Conservation (phyloP, 2,797 vertebrate species). For the Rachycentron canadum region DNA sequence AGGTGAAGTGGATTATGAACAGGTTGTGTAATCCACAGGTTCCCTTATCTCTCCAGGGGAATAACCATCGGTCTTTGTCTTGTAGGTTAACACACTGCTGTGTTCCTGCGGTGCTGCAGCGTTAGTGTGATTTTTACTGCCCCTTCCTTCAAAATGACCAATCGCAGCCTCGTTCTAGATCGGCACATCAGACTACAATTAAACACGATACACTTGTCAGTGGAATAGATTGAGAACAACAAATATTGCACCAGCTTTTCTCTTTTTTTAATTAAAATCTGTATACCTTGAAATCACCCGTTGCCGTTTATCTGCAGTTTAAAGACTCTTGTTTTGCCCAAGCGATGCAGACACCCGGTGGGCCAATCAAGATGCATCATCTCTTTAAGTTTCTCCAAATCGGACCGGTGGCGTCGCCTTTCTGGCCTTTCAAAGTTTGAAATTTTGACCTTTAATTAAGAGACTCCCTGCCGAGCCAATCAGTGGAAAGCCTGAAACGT, state of each 20-base stretch:
- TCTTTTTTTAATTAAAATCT: not conserved
- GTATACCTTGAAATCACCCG: not conserved
- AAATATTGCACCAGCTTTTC: not conserved
- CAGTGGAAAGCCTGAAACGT: constrained; percentile 49
- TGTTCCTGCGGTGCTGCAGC: not conserved
- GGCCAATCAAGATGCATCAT: constrained; percentile 52
- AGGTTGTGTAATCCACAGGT: constrained; percentile 52
- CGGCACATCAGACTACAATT: not conserved
- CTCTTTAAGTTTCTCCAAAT: constrained; percentile 26
- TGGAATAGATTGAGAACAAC: not conserved
- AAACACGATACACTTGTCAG: not conserved
- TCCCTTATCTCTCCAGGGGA: constrained; percentile 45
- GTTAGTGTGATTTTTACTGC: not conserved
- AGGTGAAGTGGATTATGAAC: constrained; percentile 53
- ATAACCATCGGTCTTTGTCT: constrained; percentile 23
- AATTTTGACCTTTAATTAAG: constrained; percentile 73
- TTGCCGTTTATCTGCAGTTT: not conserved
- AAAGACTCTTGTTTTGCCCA: constrained; percentile 8
- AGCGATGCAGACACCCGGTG: constrained; percentile 25
- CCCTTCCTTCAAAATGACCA: not conserved
- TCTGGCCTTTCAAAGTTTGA: constrained; percentile 55
- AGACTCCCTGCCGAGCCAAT: constrained; percentile 67
- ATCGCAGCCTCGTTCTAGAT: not conserved
- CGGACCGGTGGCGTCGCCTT: constrained; percentile 43
- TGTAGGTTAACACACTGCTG: constrained; percentile 15